These are phyloP conservation scores for Trichonephila inaurata DNA, from an alignment of 1,140 invertebrate species.

Conservation along the genomic window DNA sequence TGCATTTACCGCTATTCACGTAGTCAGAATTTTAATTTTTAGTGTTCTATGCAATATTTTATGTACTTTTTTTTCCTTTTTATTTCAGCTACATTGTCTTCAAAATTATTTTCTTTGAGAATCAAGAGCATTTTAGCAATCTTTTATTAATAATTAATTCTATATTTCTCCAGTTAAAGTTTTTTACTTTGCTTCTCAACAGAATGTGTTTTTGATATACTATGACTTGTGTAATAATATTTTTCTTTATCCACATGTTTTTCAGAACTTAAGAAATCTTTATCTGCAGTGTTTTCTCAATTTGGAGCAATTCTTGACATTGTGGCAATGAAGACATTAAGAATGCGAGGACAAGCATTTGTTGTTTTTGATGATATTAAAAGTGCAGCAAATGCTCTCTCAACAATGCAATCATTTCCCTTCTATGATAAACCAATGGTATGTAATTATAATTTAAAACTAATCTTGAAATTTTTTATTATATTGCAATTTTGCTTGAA, in stretches of 20 bases:
- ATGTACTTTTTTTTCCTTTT: no score
- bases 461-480: background rate
- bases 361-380: constrained; percentile 99
- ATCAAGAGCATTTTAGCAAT: no score
- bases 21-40: no score
- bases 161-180: no score
- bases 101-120: no score
- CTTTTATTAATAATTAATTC: no score
- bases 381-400: constrained; percentile 96
- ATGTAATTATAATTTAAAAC: background rate
- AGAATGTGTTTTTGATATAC: no score
- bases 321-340: constrained; percentile 96
- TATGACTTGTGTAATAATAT: no score
- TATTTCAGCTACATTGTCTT: no score
- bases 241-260: constrained; percentile 57
- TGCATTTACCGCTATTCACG: no score
- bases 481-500: background rate
- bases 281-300: constrained; percentile 99
- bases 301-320: constrained; percentile 99
- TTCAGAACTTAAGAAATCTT: constrained; percentile 96
- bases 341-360: constrained; percentile 99
- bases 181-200: no score
- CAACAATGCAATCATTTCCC: constrained; percentile 99
- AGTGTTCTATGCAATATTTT: no score
- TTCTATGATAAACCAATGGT: constrained; percentile 99